Conservation (phyloP, 2,113 vertebrate genomes). For the Empidonax traillii region DNA sequence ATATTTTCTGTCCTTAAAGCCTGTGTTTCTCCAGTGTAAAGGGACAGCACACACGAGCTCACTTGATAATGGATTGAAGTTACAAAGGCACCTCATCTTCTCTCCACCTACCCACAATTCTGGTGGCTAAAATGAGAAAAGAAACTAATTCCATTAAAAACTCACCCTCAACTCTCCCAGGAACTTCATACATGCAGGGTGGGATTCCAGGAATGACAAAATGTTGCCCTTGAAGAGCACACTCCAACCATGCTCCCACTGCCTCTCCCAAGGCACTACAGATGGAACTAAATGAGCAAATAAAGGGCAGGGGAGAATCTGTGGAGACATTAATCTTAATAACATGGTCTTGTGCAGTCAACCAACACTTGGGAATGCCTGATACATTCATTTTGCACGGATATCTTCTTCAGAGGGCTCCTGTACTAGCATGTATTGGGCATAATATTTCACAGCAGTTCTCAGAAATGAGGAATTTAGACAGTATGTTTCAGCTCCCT, state of each 20-base stretch:
- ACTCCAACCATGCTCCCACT: not conserved
- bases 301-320: not conserved
- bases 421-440: not conserved
- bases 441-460: not conserved
- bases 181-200: accelerated
- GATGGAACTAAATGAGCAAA: not conserved
- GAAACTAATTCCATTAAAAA: not conserved
- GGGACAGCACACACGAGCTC: accelerated
- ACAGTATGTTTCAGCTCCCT: not conserved
- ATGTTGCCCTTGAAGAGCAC: not conserved
- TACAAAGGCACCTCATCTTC: not conserved
- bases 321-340: not conserved
- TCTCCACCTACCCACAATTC: not conserved
- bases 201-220: not conserved
- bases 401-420: not conserved
- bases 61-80: not conserved
- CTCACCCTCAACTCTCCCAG: not conserved
- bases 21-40: not conserved
- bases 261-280: not conserved
- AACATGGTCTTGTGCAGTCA: not conserved
- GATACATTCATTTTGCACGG: not conserved
- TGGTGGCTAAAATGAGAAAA: not conserved
- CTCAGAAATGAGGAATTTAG: not conserved
- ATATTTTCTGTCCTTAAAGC: not conserved
- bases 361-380: not conserved